Percentiles rank a stretch among this genome's conserved stretches.
Evolutionary conservation across 2,888 invertebrate species (phyloP).

Genomic region (Patella pellucida): DNA sequence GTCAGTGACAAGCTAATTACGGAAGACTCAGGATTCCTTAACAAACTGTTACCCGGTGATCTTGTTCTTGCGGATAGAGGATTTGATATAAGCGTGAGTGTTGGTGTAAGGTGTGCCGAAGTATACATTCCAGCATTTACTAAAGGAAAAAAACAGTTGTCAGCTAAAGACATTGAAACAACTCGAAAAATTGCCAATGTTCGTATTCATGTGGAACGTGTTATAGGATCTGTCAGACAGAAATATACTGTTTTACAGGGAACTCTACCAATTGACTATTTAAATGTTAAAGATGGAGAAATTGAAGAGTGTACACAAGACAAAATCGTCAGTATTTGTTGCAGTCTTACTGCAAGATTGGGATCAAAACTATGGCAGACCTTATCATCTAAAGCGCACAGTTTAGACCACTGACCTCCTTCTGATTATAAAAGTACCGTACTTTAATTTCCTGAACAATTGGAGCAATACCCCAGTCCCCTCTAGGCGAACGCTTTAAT

Average conservation of each 20-base stretch:
- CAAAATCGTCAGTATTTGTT: conserved; percentile 35
- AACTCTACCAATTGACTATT: conserved; percentile 32
- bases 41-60: conserved; percentile 38
- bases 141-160: conserved; percentile 36
- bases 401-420: no score
- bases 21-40: conserved; percentile 38
- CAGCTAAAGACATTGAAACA: conserved; percentile 34
- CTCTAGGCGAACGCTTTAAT: no score
- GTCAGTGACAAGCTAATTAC: conserved; percentile 48
- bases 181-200: conserved; percentile 38
- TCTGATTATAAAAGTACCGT: no score
- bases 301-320: conserved; percentile 27
- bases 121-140: conserved; percentile 42
- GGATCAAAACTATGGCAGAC: no score
- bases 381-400: no score
- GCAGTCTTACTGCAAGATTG: conserved; percentile 16
- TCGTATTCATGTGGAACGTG: conserved; percentile 41
- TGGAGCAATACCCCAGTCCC: no score
- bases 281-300: conserved; percentile 20
- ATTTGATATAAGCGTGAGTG: conserved; percentile 39
- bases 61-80: conserved; percentile 42
- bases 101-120: conserved; percentile 34
- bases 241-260: conserved; percentile 38
- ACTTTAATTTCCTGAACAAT: no score
- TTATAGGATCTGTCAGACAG: conserved; percentile 37